These are phyloP conservation scores for Metaphire vulgaris DNA, from an alignment of 1,140 invertebrate species.

Conservation along the genomic window DNA sequence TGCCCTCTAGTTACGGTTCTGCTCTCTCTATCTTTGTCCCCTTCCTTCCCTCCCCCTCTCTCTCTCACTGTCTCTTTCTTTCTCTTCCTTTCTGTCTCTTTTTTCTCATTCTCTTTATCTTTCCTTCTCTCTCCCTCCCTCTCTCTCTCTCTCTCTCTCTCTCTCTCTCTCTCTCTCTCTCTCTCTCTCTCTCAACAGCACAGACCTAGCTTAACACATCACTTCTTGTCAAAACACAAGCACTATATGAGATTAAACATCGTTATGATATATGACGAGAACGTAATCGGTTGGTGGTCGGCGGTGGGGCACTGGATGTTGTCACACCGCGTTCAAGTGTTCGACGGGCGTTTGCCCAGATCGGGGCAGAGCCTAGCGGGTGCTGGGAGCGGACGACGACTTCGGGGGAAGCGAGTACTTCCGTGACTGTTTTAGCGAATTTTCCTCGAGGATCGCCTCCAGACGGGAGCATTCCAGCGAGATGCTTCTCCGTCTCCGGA, in stretches of 20 bases:
- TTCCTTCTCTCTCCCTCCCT: not conserved
- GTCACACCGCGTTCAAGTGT: too few relatives aligned
- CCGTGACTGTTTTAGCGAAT: conserved; percentile 1
- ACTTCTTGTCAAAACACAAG: too few relatives aligned
- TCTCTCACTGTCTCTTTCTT: not conserved
- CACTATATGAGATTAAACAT: too few relatives aligned
- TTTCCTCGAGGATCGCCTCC: conserved; percentile 19
- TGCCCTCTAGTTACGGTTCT: not conserved
- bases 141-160: not conserved
- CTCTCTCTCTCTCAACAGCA: not conserved
- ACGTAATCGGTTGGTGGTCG: too few relatives aligned
- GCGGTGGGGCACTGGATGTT: too few relatives aligned
- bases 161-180: not conserved
- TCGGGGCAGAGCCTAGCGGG: not conserved
- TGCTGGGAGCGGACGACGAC: not conserved
- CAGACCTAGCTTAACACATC: too few relatives aligned
- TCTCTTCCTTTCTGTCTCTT: not conserved
- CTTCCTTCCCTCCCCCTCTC: not conserved
- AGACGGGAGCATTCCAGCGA: conserved; percentile 12
- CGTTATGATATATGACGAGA: too few relatives aligned
- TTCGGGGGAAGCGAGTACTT: not conserved
- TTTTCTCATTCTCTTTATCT: not conserved
- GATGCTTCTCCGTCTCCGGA: conserved; percentile 16
- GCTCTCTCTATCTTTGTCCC: not conserved
- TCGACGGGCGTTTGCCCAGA: too few relatives aligned